Percentiles rank a stretch among this genome's conserved stretches.
phyloP scores from a whole-genome alignment of 2,888 invertebrate genomes.

The Conomelus anceps region DNA sequence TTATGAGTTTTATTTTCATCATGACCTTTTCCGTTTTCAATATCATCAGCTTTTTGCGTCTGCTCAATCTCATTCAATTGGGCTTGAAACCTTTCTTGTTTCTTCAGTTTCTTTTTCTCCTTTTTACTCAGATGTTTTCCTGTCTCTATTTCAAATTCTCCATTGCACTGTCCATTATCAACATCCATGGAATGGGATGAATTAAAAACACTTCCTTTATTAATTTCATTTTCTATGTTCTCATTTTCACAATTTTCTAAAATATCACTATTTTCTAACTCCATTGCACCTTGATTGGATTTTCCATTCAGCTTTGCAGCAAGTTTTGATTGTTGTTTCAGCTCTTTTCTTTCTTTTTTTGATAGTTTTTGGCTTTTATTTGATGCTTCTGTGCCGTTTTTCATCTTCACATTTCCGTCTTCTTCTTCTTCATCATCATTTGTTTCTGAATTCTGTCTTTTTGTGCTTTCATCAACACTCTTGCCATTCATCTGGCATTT shows the following conservation, averaged over 20 bases:
- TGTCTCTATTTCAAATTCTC: neutral
- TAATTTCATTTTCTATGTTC: neutral
- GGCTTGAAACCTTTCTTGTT: slow-evolving; percentile 24
- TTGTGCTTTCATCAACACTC: neutral
- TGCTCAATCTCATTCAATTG: slow-evolving; percentile 21
- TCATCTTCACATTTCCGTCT: neutral
- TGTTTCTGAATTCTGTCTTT: neutral
- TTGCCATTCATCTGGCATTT: neutral
- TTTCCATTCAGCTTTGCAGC: slow-evolving; percentile 7
- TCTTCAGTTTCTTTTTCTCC: slow-evolving; percentile 24
- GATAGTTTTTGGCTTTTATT: slow-evolving; percentile 13
- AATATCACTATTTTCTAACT: neutral
- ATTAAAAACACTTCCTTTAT: neutral
- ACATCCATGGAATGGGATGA: neutral
- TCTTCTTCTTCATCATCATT: neutral
- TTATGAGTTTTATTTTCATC: slow-evolving; percentile 16
- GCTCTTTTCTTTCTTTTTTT: slow-evolving; percentile 23
- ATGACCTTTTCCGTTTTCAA: neutral
- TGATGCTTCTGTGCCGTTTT: neutral
- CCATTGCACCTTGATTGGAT: neutral
- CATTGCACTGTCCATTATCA: neutral
- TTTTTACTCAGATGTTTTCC: slow-evolving; percentile 22
- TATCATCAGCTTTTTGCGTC: slow-evolving; percentile 1
- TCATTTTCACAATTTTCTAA: neutral
- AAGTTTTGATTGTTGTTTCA: slow-evolving; percentile 23